Evolutionary conservation across 2,113 vertebrate genomes (phyloP).

Genomic region (Isurus oxyrinchus): DNA sequence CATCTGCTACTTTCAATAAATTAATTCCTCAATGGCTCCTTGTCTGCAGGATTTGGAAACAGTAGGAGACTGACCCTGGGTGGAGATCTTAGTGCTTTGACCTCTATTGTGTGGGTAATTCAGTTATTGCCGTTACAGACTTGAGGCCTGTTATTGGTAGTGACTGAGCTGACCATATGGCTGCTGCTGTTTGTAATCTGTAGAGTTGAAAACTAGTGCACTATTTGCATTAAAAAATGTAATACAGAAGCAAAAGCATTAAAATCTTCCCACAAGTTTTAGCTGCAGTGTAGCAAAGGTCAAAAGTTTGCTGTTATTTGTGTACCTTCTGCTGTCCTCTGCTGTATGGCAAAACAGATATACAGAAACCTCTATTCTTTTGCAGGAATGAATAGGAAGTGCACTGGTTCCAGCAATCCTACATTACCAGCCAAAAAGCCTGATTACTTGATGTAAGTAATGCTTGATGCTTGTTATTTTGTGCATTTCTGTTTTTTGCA

Average conservation of each 20-base stretch:
- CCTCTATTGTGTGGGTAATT: slow-evolving; percentile 44
- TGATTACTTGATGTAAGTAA: slow-evolving; percentile 76
- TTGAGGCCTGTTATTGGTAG: slow-evolving; percentile 36
- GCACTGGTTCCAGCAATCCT: slow-evolving; percentile 56
- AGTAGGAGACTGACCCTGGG: slow-evolving; percentile 45
- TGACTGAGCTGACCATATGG: slow-evolving; percentile 40
- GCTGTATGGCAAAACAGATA: background rate
- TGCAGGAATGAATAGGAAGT: slow-evolving; percentile 60
- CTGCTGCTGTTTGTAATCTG: slow-evolving; percentile 43
- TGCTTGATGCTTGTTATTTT: background rate
- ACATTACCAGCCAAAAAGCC: slow-evolving; percentile 63
- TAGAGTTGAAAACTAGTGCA: slow-evolving; percentile 34
- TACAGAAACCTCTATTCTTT: slow-evolving; percentile 41
- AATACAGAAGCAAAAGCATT: background rate
- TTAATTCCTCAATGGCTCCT: slow-evolving; percentile 45
- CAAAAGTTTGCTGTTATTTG: slow-evolving; percentile 30
- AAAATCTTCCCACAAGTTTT: slow-evolving; percentile 25
- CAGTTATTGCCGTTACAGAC: slow-evolving; percentile 41
- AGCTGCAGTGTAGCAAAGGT: slow-evolving; percentile 26
- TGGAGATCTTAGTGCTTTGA: slow-evolving; percentile 46
- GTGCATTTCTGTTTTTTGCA: background rate
- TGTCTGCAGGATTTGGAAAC: slow-evolving; percentile 43
- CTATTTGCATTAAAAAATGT: background rate
- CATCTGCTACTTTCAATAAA: slow-evolving; percentile 48
- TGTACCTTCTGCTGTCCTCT: slow-evolving; percentile 25